A percentile compares a stretch with the other conserved stretches of the same genome.
These are phyloP conservation scores for Geotrypetes seraphini DNA, from an alignment of 2,797 vertebrate genomes.

Conservation along the genomic window DNA sequence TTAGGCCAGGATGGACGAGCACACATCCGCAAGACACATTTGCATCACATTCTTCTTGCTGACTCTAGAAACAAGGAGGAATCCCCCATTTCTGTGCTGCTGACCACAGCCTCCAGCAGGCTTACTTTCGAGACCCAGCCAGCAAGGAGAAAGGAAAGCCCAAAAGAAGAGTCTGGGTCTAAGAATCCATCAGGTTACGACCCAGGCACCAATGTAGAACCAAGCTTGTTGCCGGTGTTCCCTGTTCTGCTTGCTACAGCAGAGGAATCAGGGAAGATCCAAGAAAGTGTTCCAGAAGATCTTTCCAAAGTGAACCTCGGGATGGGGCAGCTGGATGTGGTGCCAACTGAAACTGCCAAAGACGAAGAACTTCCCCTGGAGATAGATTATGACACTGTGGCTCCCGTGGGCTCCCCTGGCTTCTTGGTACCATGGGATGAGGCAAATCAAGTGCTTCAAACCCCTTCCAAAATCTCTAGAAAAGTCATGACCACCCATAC, in stretches of 20 bases:
- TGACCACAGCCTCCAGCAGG: slow-evolving; percentile 15
- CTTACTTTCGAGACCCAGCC: too few relatives aligned
- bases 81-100: slow-evolving; percentile 10
- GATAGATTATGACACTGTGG: slow-evolving; percentile 3
- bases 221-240: slow-evolving; percentile 19
- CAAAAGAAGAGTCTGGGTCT: neutral
- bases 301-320: slow-evolving; percentile 16
- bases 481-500: slow-evolving; percentile 39
- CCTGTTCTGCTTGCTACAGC: slow-evolving; percentile 24
- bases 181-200: slow-evolving; percentile 19
- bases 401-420: neutral
- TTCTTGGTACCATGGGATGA: slow-evolving; percentile 34
- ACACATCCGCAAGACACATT: slow-evolving; percentile 7
- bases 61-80: slow-evolving; percentile 18
- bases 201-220: slow-evolving; percentile 42
- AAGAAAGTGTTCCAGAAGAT: slow-evolving; percentile 14
- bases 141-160: too few relatives aligned
- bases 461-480: slow-evolving; percentile 2
- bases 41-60: slow-evolving; percentile 6
- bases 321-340: slow-evolving; percentile 7
- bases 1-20: slow-evolving; percentile 38
- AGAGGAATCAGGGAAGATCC: slow-evolving; percentile 6
- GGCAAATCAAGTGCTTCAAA: slow-evolving; percentile 13
- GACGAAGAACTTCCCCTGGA: slow-evolving; percentile 4
- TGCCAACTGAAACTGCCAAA: neutral